Base-by-base conservation (phyloP, 2,113 vertebrate genomes). In the Regulus satrapa region DNA sequence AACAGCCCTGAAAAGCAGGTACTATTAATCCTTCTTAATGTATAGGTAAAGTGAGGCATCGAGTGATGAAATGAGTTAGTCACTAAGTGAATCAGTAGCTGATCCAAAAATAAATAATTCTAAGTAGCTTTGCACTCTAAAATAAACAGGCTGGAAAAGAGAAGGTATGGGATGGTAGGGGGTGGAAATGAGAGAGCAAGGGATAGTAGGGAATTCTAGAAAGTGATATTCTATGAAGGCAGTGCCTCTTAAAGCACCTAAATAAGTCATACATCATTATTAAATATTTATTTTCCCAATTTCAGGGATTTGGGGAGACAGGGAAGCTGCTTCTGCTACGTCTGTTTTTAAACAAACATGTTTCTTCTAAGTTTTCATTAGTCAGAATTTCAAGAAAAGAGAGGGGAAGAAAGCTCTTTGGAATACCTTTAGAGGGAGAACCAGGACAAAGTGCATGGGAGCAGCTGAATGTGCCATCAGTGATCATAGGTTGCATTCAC, bases 11-110 rank as follows among this genome's bases (percentile, higher is more conserved):
- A 94, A 96, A 96, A 88, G 72, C 76, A 91, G 82, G 92, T 96
- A 94, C 68, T 72, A 88, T 95, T 96, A 97, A 97, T 95, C 94
- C 94, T 89, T 83, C 89, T 95, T 96, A 96, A 97, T 92, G 79
- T 96, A 94, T 68, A 94, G 93, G 93, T 96, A 96, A 96, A 96
- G 79, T 88, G 85, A 96, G 88, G 90, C 88, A 95, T 67, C 5
- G 13, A 90, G 90, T 95, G 88, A 95, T 94, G 93, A 97, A 96
- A 97, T 93, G 41, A 81, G 36, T 93, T 90, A 96, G 78, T 96
- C 82, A 95, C 68, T 81, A 86, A 95, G 83, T 97, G 93, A 96
- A 94, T 95, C 95, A 95, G 93, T 88, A 92, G 83, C 88, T 96
- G 88, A 96, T 95, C 95, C 88, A 88, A 93, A 95, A 94, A 96